These are phyloP conservation scores for Amorpha juglandis DNA, from an alignment of 2,888 invertebrate species.

Conservation along the genomic window DNA sequence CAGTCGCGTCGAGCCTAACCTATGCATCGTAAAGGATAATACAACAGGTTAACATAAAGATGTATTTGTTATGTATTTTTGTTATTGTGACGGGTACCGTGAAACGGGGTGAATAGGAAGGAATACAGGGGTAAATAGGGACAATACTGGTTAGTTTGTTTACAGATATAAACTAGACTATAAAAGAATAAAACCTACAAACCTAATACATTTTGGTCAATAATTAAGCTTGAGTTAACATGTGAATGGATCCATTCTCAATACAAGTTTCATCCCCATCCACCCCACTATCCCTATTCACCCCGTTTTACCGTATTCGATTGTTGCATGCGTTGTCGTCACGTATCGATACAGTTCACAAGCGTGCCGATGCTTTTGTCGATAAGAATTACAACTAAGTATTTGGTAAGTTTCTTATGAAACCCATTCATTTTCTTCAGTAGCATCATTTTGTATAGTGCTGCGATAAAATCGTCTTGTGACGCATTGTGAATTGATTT, in stretches of 20 bases:
- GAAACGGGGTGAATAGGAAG: too few species aligned
- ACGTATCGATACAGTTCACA: constrained; percentile 35
- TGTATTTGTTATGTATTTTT: constrained; percentile 41
- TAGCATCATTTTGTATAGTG: neutral
- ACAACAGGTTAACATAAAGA: constrained; percentile 57
- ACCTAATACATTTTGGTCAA: too few species aligned
- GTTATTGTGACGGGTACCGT: constrained; percentile 48
- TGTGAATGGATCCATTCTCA: too few species aligned
- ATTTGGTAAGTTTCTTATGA: neutral
- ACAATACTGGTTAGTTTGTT: too few species aligned
- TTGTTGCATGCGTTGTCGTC: constrained; percentile 48
- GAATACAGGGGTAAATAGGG: too few species aligned
- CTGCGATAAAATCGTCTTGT: neutral
- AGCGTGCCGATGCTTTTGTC: constrained; percentile 29
- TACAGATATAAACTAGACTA: too few species aligned
- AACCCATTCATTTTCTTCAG: neutral
- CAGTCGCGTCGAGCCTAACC: constrained; percentile 62
- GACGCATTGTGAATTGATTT: constrained; percentile 2
- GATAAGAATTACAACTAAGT: neutral
- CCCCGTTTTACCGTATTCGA: too few species aligned
- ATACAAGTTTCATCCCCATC: too few species aligned
- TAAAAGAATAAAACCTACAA: too few species aligned
- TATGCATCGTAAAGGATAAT: constrained; percentile 64
- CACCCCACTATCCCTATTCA: too few species aligned
- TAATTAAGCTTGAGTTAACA: too few species aligned